A percentile compares a stretch with the other conserved stretches of the same genome.
Conservation (phyloP, 2,113 vertebrate genomes). For the Odobenus rosmarus region DNA sequence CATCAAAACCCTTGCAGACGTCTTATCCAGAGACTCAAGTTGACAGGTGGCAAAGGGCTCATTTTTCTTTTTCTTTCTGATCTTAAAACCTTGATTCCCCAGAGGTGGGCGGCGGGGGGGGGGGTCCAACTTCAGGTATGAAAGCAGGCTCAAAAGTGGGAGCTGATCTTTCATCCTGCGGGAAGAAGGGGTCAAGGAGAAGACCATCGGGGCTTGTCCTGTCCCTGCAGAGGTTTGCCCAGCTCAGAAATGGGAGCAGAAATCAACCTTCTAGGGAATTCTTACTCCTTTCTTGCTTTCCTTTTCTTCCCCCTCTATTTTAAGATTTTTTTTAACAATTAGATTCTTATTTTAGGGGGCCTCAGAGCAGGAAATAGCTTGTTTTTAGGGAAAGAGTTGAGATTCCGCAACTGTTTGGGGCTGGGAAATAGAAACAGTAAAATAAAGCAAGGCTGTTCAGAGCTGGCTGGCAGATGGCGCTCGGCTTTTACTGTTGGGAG, state of each 20-base stretch:
- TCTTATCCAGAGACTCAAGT: background rate
- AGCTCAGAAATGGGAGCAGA: background rate
- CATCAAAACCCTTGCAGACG: background rate
- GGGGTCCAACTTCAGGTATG: background rate
- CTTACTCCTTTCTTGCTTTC: background rate
- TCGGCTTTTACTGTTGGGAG: conserved; percentile 63
- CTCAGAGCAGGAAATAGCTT: background rate
- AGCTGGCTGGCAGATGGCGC: conserved; percentile 76
- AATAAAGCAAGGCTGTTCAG: background rate
- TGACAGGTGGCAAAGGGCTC: background rate
- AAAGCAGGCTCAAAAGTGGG: background rate
- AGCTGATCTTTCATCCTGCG: background rate
- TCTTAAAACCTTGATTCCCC: background rate
- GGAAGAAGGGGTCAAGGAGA: background rate
- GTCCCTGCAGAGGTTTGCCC: background rate
- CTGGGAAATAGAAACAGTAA: background rate
- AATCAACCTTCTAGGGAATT: background rate
- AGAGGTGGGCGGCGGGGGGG: background rate
- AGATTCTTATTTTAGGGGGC: background rate
- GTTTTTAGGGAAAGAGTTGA: background rate
- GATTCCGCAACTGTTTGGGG: background rate
- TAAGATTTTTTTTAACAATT: background rate
- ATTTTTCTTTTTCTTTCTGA: background rate
- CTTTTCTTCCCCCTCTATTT: background rate
- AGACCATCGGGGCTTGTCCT: too few species aligned